Conservation (phyloP, 2,888 invertebrate species). For the Eledone cirrhosa region DNA sequence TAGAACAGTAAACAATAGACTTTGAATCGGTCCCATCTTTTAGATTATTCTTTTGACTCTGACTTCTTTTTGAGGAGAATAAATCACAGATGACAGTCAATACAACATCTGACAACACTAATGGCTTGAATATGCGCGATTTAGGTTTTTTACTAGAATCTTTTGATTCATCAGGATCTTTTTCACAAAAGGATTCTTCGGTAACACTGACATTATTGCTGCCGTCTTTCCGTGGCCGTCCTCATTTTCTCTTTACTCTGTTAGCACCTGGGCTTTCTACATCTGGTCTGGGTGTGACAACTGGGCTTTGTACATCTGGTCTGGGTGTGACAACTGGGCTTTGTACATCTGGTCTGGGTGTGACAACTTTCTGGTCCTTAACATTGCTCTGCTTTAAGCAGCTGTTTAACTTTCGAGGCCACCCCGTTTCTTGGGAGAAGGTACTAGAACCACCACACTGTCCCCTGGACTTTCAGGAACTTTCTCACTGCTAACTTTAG, state of each 20-base stretch:
- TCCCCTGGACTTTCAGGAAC: neutral
- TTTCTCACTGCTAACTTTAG: no score
- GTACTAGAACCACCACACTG: neutral
- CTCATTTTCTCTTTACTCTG: slow-evolving; percentile 3
- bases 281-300: no score
- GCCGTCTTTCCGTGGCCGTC: neutral
- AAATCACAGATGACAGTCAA: neutral
- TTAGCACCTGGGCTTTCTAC: no score
- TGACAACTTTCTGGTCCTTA: no score
- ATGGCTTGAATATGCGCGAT: neutral
- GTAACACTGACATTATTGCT: neutral
- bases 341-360: neutral
- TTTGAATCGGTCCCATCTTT: neutral
- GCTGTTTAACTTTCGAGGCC: slow-evolving; percentile 2
- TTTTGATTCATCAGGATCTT: neutral
- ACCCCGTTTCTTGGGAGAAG: slow-evolving; percentile 19
- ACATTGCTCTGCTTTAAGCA: no score
- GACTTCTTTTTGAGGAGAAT: neutral
- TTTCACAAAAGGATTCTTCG: neutral
- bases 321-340: no score
- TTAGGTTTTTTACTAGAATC: neutral
- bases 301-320: no score
- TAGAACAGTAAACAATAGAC: slow-evolving; percentile 33
- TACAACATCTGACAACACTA: slow-evolving; percentile 20
- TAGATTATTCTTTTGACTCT: neutral